Evolutionary conservation across 2,888 invertebrate genomes (phyloP), one percentile per base, ranked within the genome.

Genomic region (Prenolepis imparis): DNA sequence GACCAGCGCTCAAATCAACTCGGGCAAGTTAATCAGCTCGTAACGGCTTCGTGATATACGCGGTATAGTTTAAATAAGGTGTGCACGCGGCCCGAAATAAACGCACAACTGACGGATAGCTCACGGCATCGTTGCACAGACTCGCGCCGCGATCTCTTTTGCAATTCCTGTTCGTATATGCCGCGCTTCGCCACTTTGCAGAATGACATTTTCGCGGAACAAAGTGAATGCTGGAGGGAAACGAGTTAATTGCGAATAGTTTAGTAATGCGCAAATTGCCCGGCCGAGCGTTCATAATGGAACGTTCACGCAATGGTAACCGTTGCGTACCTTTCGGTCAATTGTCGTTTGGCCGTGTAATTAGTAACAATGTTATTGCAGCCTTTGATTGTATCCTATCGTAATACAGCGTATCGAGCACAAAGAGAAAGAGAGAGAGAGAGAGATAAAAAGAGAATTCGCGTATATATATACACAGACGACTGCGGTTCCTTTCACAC

Each of bases 221-320:
- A 84, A 82, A 82, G 73, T 72, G 67, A 61, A 82, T 55, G 84
- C 64, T 72, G 81, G 74, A 59, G 83, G 32, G 82, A 48, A 64
- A 64, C 63, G 57, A 77, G 68, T 86, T 86, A 86, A 82, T 82
- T 84, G 84, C 61, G 78, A 82, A 84, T 84, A 78, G 86, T 82
- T 80, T 86, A 86, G 84, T 85, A 80, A 85, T 82, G 67, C 66
- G 63, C 70, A 68, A 67, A 55, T 72, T 36, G 78, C 24, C 63
- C 64, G 73, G 24, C 57, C 77, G 64, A 64, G 82, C 82, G 84
- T 82, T 82, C 70, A 82, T 86, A 84, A 86, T 85, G 55, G 64
- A 59, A 66, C 70, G 66, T 55, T 78, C 67, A 64, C 66, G 83
- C 83, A 83, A 68, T 68, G 63, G 83, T 63, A 59, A 59, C 83